phyloP scores from a whole-genome alignment of 2,888 invertebrate genomes.

The Ecliptopera silaceata region DNA sequence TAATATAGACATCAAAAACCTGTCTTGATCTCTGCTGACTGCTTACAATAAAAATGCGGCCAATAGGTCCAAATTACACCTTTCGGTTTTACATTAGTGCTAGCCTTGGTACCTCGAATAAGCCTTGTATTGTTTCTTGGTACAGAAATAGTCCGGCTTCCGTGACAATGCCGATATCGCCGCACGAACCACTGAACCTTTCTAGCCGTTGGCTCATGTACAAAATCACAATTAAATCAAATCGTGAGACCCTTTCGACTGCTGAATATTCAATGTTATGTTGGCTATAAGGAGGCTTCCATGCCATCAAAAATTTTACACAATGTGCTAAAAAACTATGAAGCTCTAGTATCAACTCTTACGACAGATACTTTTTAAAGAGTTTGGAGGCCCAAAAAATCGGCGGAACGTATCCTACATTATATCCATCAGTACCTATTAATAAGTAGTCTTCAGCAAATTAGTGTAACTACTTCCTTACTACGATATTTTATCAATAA shows the following conservation, averaged over 20 bases:
- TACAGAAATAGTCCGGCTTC: conserved; percentile 55
- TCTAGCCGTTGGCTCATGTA: conserved; percentile 38
- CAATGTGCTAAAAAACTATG: no score
- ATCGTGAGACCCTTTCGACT: conserved; percentile 51
- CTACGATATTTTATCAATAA: not conserved
- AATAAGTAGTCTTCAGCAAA: no score
- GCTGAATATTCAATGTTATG: conserved; percentile 41
- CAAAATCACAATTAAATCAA: conserved; percentile 40
- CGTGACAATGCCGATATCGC: conserved; percentile 52
- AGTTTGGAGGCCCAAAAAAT: no score
- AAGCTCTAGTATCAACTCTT: no score
- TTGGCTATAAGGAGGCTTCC: conserved; percentile 23
- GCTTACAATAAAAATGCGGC: not conserved
- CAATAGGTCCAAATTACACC: conserved; percentile 42
- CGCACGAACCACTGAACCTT: conserved; percentile 50
- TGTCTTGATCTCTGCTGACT: not conserved
- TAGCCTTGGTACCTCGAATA: conserved; percentile 48
- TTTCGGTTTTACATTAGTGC: conserved; percentile 53
- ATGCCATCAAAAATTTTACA: not conserved
- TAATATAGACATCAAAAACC: no score
- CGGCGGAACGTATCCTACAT: no score
- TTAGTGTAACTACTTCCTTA: not conserved
- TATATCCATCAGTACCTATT: no score
- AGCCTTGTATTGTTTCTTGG: conserved; percentile 39
- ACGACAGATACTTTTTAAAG: no score